phyloP scores from a whole-genome alignment of 2,888 invertebrate species.

The Plebejus anna region DNA sequence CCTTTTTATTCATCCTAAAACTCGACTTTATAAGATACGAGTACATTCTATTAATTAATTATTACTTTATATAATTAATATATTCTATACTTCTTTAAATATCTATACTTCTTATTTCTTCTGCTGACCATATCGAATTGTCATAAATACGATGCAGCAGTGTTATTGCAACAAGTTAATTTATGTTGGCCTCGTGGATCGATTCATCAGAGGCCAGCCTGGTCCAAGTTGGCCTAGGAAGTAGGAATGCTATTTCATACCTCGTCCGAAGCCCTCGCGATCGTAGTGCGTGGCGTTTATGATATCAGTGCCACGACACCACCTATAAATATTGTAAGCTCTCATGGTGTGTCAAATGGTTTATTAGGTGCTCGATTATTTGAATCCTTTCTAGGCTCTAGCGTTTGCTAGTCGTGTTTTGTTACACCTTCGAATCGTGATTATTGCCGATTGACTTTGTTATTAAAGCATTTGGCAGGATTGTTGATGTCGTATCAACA shows the following conservation, averaged over 20 bases:
- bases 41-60: no score
- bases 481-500: no score
- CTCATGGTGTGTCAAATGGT: slow-evolving; percentile 3
- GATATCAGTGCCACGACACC: slow-evolving; percentile 33
- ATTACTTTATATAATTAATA: no score
- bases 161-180: slow-evolving; percentile 59
- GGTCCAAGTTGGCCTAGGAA: slow-evolving; percentile 34
- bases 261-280: slow-evolving; percentile 37
- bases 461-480: not conserved
- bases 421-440: not conserved
- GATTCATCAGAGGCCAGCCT: slow-evolving; percentile 45
- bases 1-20: no score
- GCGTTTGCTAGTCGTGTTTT: not conserved
- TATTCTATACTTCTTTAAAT: no score
- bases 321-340: not conserved
- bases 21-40: no score
- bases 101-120: slow-evolving; percentile 27
- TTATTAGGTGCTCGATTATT: slow-evolving; percentile 13
- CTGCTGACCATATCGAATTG: slow-evolving; percentile 46
- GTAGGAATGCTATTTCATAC: slow-evolving; percentile 40
- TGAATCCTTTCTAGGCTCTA: not conserved
- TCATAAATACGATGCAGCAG: slow-evolving; percentile 44
- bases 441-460: not conserved
- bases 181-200: slow-evolving; percentile 55
- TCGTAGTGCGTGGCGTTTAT: slow-evolving; percentile 38